Evolutionary conservation across 2,113 vertebrate species (phyloP).

Genomic region (Oncorhynchus mykiss): DNA sequence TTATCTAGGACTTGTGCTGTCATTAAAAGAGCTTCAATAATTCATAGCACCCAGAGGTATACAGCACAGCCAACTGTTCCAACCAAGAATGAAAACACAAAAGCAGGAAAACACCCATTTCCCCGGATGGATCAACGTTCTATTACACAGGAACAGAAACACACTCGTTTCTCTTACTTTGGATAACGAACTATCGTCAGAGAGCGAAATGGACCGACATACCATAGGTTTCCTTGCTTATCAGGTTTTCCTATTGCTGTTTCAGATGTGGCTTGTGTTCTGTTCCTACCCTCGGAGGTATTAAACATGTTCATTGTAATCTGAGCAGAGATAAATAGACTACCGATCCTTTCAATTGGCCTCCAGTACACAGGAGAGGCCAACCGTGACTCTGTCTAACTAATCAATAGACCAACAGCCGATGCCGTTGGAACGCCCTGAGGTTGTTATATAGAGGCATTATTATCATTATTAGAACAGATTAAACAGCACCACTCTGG

Average conservation of each 20-base stretch:
- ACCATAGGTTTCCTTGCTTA: conserved; percentile 7
- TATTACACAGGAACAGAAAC: conserved; percentile 3
- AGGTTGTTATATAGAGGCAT: conserved; percentile 39
- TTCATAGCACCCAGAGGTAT: conserved; percentile 64
- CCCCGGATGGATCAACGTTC: conserved; percentile 21
- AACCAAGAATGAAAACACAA: conserved; percentile 46
- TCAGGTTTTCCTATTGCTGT: neutral
- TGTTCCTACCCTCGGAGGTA: conserved; percentile 5
- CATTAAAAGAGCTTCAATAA: conserved; percentile 73
- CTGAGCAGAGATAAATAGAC: conserved; percentile 34
- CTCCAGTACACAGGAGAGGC: conserved; percentile 43
- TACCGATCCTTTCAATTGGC: conserved; percentile 44
- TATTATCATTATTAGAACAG: conserved; percentile 47
- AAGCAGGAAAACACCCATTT: conserved; percentile 58
- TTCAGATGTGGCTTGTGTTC: conserved; percentile 2
- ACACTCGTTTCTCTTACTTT: too few species aligned
- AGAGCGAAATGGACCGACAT: conserved; percentile 4
- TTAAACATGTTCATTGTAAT: conserved; percentile 11
- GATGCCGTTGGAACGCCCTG: conserved; percentile 38
- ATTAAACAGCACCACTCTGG: conserved; percentile 25
- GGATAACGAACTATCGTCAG: conserved; percentile 29
- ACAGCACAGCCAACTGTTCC: conserved; percentile 39
- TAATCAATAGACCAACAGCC: conserved; percentile 54
- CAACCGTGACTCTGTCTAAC: conserved; percentile 10
- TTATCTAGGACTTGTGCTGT: conserved; percentile 67